Base-by-base conservation (phyloP, 2,888 invertebrate species). In the Lacanobia wlatinum region DNA sequence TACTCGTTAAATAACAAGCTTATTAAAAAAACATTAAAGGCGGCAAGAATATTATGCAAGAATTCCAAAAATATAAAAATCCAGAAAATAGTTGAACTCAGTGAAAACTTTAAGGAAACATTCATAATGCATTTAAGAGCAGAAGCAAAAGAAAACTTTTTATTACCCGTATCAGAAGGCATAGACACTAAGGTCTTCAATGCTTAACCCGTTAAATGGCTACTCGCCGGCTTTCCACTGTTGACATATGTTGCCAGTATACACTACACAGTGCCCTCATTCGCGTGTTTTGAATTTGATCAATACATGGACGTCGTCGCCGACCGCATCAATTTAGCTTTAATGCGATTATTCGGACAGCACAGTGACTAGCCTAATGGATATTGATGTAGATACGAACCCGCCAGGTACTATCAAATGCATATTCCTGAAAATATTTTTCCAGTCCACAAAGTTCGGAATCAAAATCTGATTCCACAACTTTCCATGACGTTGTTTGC, bases 311-410 rank as follows among this genome's bases (percentile, higher is more conserved):
- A 76, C 82, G 78, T 81, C 84, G 84, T 80, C 78, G 81, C 71
- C 76, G 82, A 83, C 86, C 78, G 83, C 86, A 85, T 89, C 89
- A 88, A 89, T 91, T 90, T 89, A 87, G 86, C 84, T 87, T 87
- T 89, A 88, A 90, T 88, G 84, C 84, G 88, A 90, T 88, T 92
- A 91, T 87, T 87, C 80, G 84, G 81, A 88, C 86, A 86, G 78
- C 82, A 86, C 88, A 86, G 87, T 85, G 83, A 81, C 80, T 75
- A 78, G 75, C 83, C 80, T 90, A 88, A 89, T 90, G 87, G 89
- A 88, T 84, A 85, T 84, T 86, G 84, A 85, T 82, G 83, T 85
- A 86, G 81, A 74, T 81, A 80, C 60, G 21, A 68, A 76, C 60
- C 53, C 23, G 62, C 40, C 77, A 72, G 67, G 72, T 70, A 59